These are phyloP conservation scores for Chymomyza caudatula DNA, from an alignment of 2,888 invertebrate species.

Conservation along the genomic window DNA sequence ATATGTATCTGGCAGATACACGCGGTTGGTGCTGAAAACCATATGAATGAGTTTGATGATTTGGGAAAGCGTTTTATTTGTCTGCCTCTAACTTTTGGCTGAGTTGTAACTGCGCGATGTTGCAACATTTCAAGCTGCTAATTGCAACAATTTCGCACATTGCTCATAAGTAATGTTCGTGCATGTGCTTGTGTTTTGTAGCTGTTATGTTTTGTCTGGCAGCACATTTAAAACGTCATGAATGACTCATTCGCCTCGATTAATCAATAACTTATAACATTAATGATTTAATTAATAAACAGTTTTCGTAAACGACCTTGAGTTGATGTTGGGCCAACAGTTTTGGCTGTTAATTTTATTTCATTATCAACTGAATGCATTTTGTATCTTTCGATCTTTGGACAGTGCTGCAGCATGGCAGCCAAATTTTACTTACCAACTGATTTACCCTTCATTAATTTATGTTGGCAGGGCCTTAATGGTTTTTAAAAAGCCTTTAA, in stretches of 20 bases:
- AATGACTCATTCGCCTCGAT: constrained; percentile 52
- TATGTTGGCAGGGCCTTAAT: constrained; percentile 45
- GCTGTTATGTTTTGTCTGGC: neutral
- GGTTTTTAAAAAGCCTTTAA: constrained; percentile 63
- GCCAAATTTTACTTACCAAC: constrained; percentile 19
- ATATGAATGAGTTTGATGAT: constrained; percentile 69
- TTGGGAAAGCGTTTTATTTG: constrained; percentile 67
- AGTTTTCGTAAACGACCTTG: constrained; percentile 43
- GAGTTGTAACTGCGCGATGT: constrained; percentile 4
- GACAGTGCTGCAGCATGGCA: neutral
- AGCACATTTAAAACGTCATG: no score
- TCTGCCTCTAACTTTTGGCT: no score
- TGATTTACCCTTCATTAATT: constrained; percentile 49
- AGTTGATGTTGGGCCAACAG: constrained; percentile 21
- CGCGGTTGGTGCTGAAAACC: constrained; percentile 63
- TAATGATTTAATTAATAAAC: constrained; percentile 65
- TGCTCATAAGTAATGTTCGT: constrained; percentile 25
- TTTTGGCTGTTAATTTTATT: constrained; percentile 14
- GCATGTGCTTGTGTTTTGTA: neutral
- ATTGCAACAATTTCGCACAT: constrained; percentile 68
- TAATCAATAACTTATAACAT: constrained; percentile 55
- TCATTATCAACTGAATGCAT: constrained; percentile 24
- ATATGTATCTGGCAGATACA: constrained; percentile 47
- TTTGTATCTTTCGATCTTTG: constrained; percentile 48
- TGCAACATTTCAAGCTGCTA: constrained; percentile 45